phyloP scores from a whole-genome alignment of 2,888 invertebrate species.

The Selenia dentaria region DNA sequence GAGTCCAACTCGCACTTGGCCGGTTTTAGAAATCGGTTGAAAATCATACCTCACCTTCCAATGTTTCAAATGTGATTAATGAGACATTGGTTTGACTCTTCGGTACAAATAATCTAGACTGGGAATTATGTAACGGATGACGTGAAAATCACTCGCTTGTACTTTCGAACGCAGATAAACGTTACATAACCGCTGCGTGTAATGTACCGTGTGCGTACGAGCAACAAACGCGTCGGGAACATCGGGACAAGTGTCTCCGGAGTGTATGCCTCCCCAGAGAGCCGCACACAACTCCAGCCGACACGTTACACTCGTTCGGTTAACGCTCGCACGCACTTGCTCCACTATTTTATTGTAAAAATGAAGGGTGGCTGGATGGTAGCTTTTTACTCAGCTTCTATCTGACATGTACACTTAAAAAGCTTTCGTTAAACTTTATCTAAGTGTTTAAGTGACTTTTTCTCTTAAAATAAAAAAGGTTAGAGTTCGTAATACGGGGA shows the following conservation, averaged over 20 bases:
- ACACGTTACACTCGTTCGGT: slow-evolving; percentile 37
- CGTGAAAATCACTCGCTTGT: too few relatives aligned
- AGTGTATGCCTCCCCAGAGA: slow-evolving; percentile 42
- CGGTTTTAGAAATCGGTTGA: too few relatives aligned
- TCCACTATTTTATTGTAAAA: slow-evolving; percentile 22
- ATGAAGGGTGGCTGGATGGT: slow-evolving; percentile 14
- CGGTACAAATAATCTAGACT: too few relatives aligned
- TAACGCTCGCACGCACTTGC: slow-evolving; percentile 31
- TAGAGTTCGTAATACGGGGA: too few relatives aligned
- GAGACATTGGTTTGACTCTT: too few relatives aligned
- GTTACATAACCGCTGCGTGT: slow-evolving; percentile 13
- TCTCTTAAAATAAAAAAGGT: too few relatives aligned
- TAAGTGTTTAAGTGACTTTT: too few relatives aligned
- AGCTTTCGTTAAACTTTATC: background rate
- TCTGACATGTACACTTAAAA: background rate
- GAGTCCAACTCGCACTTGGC: too few relatives aligned
- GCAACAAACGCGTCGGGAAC: slow-evolving; percentile 20
- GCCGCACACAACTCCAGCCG: slow-evolving; percentile 31
- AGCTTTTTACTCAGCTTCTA: background rate
- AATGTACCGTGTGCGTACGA: slow-evolving; percentile 22
- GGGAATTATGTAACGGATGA: too few relatives aligned
- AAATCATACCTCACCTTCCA: too few relatives aligned
- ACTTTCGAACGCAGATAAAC: too few relatives aligned
- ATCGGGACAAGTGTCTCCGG: slow-evolving; percentile 32
- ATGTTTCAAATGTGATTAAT: too few relatives aligned